Percentiles rank a stretch among this genome's conserved stretches.
Evolutionary conservation across 1,140 invertebrate species (phyloP).

Genomic region (Dysdera silvatica): DNA sequence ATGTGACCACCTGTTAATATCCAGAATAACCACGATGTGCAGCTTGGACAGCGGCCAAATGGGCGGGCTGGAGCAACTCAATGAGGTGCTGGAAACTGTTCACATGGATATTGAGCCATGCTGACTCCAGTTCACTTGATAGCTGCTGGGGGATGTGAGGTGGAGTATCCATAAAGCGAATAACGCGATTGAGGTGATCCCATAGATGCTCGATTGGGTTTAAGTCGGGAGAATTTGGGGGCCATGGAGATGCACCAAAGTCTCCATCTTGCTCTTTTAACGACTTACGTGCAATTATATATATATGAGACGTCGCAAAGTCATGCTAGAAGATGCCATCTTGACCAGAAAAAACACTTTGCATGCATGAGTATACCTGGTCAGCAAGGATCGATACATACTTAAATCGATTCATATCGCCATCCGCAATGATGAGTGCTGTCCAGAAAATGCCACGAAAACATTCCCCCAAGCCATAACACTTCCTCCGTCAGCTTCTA

Average conservation of each 20-base stretch:
- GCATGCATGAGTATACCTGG: too few species aligned
- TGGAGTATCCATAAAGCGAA: neutral
- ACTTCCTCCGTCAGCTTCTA: neutral
- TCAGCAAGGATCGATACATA: too few species aligned
- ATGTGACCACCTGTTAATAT: neutral
- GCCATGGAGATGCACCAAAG: neutral
- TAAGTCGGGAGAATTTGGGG: neutral
- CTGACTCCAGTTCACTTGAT: neutral
- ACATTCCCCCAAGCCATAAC: too few species aligned
- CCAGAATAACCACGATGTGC: constrained; percentile 5
- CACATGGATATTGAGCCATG: neutral
- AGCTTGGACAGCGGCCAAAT: neutral
- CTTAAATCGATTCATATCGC: too few species aligned
- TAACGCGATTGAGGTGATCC: neutral
- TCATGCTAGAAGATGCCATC: constrained; percentile 8
- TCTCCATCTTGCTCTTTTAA: neutral
- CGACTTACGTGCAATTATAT: neutral
- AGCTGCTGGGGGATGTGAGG: neutral
- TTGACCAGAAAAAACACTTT: neutral
- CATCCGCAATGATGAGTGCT: too few species aligned
- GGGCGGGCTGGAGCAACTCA: neutral
- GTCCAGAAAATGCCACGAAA: too few species aligned
- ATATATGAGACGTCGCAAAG: neutral
- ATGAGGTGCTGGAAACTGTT: neutral
- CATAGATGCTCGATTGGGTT: constrained; percentile 8